phyloP scores from a whole-genome alignment of 2,797 vertebrate species.

The Sebastes elongatus region DNA sequence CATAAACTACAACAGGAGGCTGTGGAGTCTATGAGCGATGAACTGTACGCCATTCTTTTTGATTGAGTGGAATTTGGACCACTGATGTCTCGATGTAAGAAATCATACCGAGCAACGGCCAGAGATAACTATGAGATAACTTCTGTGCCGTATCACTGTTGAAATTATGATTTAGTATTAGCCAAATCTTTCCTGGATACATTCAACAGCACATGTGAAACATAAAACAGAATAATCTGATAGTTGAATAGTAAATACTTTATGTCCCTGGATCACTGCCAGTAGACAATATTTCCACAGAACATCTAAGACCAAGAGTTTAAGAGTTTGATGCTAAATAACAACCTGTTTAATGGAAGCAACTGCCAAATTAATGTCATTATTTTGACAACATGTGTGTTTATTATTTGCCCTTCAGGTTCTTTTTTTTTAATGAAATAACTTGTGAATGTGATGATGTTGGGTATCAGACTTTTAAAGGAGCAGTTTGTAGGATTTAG shows the following conservation, averaged over 20 bases:
- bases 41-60: background rate
- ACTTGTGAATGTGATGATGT: background rate
- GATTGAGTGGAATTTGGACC: background rate
- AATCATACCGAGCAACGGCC: background rate
- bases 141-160: background rate
- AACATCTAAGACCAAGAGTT: background rate
- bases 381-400: background rate
- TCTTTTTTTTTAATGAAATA: background rate
- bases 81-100: background rate
- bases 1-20: background rate
- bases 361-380: background rate
- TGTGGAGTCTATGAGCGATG: background rate
- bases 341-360: background rate
- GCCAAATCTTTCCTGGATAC: constrained; percentile 4
- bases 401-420: background rate
- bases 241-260: background rate
- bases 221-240: background rate
- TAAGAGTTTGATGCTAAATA: background rate
- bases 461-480: background rate
- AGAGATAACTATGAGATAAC: background rate
- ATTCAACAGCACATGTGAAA: background rate
- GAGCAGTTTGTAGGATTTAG: too few relatives aligned
- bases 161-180: background rate
- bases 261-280: background rate
- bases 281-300: background rate